Base-by-base conservation (phyloP, 2,888 invertebrate genomes). In the Heliconius ismenius region DNA sequence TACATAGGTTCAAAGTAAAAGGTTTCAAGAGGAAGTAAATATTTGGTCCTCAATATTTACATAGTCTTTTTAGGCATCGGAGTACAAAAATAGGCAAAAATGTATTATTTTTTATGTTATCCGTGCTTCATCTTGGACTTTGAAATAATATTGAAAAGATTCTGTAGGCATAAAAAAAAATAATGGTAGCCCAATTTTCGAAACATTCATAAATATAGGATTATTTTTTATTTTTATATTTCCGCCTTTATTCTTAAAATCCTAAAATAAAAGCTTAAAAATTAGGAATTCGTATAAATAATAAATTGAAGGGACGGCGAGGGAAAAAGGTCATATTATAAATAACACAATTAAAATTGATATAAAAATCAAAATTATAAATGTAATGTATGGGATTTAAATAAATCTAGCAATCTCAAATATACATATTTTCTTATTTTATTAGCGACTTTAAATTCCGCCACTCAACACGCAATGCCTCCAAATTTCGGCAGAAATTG, bases 1-100 rank as follows among this genome's bases (percentile, higher is more conserved):
- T 73, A 60, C 36, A 39, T 32, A 73, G 62, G 60, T 24, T 1
- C 54, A 21, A 69, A 26, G 58, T 60, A 72, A 58, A 60, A 24
- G 32, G 58, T 60, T 60, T 72, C 36, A 13, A 15, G 15, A 11
- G 39, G 2, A 60, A 28, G 36, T 36, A 72, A 72, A 72, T 72
- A 72, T 60, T 72, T 54, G 24, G 15, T 26, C 3, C 36, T 36
- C 60, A 65, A 62, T 36, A 65, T 36, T 21, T 32, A 60, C 60
- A 58, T 72, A 60, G 13, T 9, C 1, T 58, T 60, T 60, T 58
- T 21, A 60, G 15, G 36, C 13, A 18, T 54, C 36, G 7, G 13
- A 24, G 28, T 28, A n/a, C 21, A 21, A 54, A 58, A 28, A 28
- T 26, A 70, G n/a, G 58, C n/a, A 58, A 28, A 28, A 70, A 69